Evolutionary conservation across 2,113 vertebrate genomes (phyloP), one percentile per base, ranked within the genome.

Genomic region (Canis aureus): DNA sequence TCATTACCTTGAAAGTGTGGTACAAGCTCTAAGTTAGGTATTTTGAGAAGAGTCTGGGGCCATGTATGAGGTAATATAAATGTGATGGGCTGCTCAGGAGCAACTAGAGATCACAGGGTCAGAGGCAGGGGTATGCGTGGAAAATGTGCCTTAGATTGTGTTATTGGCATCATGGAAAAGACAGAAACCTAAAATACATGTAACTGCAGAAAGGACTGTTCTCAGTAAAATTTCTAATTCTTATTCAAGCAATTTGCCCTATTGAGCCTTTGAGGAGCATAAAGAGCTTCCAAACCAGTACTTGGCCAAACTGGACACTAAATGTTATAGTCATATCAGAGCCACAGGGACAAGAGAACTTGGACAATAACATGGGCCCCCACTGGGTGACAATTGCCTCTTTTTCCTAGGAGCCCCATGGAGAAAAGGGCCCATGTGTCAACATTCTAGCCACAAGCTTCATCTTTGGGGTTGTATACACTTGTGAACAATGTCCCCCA

Each of bases 171-270:
- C 51, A 74, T 5, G 16, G 94, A 96, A 93, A 95, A 88, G 11
- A 74, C 0, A 6, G 13, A 88, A 74, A 11, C 8, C 38, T 66
- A 69, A 79, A 78, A 23, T 78, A 29, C 74, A 78, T 69, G 8
- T n/a, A 82, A 95, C 69, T 71, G 29, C 8, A 85, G 20, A 95
- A 84, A 87, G 38, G 29, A 78, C 27, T 80, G 19, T 89, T 91
- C 43, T 80, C 32, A 57, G 43, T 57, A 49, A 59, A 74, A 88
- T 38, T 93, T 89, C 60, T 49, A 11, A 76, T 81, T 89, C 12
- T 53, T 74, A 19, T 51, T 57, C 11, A 15, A 91, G 57, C 23
- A 51, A 59, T 35, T 83, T 81, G 25, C 29, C 27, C 80, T 43
- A 20, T 17, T 66, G 57, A 76, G 43, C 11, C 76, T 94, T 64